phyloP scores from a whole-genome alignment of 2,888 invertebrate species.

The Chrysotoxum bicinctum region DNA sequence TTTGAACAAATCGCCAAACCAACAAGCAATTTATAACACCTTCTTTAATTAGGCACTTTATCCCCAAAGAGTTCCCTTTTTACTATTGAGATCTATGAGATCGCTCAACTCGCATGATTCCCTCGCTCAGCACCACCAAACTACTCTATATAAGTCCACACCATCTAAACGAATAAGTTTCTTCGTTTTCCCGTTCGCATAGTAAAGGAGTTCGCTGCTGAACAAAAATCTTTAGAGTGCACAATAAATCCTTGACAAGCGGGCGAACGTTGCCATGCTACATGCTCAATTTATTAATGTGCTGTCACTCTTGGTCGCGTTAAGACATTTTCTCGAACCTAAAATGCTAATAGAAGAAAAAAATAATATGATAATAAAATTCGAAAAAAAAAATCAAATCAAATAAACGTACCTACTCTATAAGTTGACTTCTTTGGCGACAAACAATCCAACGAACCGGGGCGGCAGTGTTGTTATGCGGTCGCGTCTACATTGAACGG shows the following conservation, averaged over 20 bases:
- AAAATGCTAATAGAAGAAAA: conserved; percentile 4
- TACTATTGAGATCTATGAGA: conserved; percentile 40
- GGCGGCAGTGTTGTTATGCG: conserved; percentile 13
- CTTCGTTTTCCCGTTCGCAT: neutral
- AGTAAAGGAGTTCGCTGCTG: conserved; percentile 9
- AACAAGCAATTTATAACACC: conserved; percentile 39
- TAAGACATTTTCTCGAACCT: conserved; percentile 59
- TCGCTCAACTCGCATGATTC: conserved; percentile 21
- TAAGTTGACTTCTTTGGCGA: conserved; percentile 35
- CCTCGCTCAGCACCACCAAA: neutral
- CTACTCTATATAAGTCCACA: neutral
- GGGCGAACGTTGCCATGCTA: conserved; percentile 51
- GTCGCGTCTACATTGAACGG: conserved; percentile 16
- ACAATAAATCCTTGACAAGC: conserved; percentile 68
- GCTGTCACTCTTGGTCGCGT: conserved; percentile 65
- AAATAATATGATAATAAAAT: conserved; percentile 5
- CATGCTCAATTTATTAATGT: conserved; percentile 66
- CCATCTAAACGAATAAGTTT: neutral
- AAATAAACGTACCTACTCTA: neutral
- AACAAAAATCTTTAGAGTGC: conserved; percentile 51
- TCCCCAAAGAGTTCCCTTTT: neutral
- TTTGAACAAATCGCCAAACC: conserved; percentile 40
- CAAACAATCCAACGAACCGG: conserved; percentile 32
- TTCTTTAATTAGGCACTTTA: conserved; percentile 35
- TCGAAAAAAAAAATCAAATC: conserved; percentile 23